These are phyloP conservation scores for Enteromius argenteus DNA, from an alignment of 2,797 vertebrate species.

Conservation along the genomic window DNA sequence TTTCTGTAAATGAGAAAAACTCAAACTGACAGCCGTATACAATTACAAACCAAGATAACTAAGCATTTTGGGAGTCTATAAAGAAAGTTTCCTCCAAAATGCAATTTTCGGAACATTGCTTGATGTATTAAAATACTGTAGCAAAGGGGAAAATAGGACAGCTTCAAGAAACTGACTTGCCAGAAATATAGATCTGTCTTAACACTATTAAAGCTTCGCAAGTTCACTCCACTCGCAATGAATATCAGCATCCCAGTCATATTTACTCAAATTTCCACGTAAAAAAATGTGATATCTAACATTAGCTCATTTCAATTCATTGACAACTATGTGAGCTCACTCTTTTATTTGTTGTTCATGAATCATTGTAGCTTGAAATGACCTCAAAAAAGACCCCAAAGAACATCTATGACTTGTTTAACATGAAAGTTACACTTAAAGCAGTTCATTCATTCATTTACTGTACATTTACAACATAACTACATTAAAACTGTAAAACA, in stretches of 20 bases:
- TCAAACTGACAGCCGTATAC: constrained; percentile 6
- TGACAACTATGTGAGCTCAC: neutral
- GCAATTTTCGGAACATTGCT: constrained; percentile 7
- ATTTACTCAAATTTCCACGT: neutral
- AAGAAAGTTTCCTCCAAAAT: constrained; percentile 21
- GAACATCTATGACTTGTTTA: neutral
- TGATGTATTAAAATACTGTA: constrained; percentile 16
- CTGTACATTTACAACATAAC: neutral
- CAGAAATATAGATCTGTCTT: neutral
- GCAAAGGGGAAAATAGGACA: neutral
- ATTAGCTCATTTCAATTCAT: neutral
- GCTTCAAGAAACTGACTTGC: neutral
- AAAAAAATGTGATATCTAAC: neutral
- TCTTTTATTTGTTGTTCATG: neutral
- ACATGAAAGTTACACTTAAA: neutral
- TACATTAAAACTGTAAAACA: neutral
- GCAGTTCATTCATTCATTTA: neutral
- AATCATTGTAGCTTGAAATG: neutral
- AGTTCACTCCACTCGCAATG: neutral
- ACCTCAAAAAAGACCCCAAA: neutral
- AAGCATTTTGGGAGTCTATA: constrained; percentile 16
- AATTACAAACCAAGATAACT: neutral
- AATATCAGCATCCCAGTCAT: neutral
- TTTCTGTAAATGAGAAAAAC: neutral
- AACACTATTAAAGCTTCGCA: neutral